These are phyloP conservation scores for Sebastes itinus DNA, from an alignment of 2,797 vertebrate species.

Conservation along the genomic window DNA sequence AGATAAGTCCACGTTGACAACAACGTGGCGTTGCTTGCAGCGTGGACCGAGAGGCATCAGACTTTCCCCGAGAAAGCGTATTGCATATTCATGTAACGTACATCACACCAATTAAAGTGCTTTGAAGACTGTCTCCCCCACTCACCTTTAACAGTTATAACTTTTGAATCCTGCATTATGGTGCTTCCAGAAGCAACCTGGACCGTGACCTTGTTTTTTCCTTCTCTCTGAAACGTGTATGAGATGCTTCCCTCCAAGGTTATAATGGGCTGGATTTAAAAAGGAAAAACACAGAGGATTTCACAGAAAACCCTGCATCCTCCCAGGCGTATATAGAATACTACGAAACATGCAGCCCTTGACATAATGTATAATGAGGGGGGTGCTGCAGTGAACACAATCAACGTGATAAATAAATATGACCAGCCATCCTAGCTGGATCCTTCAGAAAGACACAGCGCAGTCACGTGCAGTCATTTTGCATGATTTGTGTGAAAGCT, in stretches of 20 bases:
- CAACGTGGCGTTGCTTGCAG: slow-evolving; percentile 22
- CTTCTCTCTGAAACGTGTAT: slow-evolving; percentile 84
- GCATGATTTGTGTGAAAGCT: slow-evolving; percentile 42
- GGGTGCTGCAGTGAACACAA: slow-evolving; percentile 49
- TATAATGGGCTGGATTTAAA: slow-evolving; percentile 89
- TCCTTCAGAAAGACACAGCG: slow-evolving; percentile 19
- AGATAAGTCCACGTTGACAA: slow-evolving; percentile 58
- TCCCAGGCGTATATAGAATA: slow-evolving; percentile 30
- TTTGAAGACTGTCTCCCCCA: slow-evolving; percentile 50
- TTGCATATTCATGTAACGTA: slow-evolving; percentile 72
- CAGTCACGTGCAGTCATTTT: slow-evolving; percentile 35
- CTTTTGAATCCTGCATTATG: slow-evolving; percentile 93
- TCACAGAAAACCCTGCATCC: slow-evolving; percentile 20
- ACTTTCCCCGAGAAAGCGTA: slow-evolving; percentile 24
- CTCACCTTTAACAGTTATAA: slow-evolving; percentile 92
- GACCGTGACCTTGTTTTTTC: slow-evolving; percentile 90
- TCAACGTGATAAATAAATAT: slow-evolving; percentile 64
- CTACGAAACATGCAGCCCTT: slow-evolving; percentile 44
- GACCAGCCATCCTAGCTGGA: slow-evolving; percentile 29
- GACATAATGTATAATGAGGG: slow-evolving; percentile 66
- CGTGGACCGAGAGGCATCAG: slow-evolving; percentile 42
- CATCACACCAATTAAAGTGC: slow-evolving; percentile 62
- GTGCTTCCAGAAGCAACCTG: slow-evolving; percentile 90
- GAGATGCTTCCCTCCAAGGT: slow-evolving; percentile 95
- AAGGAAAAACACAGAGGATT: slow-evolving; percentile 44